Evolutionary conservation across 2,888 invertebrate genomes (phyloP).

Genomic region (Agrilus cyanescens): DNA sequence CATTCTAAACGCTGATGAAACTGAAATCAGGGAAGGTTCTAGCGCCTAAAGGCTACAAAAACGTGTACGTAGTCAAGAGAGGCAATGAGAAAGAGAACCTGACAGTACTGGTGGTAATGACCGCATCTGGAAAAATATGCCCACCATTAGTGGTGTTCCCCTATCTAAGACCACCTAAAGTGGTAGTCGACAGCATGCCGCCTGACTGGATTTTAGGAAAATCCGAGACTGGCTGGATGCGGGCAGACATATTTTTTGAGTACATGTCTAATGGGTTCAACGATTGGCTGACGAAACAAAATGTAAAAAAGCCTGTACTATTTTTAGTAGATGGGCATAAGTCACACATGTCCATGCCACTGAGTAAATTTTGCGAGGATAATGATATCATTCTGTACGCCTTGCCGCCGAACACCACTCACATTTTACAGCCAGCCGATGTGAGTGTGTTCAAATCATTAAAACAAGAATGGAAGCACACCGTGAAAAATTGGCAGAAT

Average conservation of each 20-base stretch:
- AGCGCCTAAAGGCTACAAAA: conserved; percentile 18
- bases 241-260: conserved; percentile 6
- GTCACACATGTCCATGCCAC: conserved; percentile 3
- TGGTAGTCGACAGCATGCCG: conserved; percentile 20
- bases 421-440: conserved; percentile 21
- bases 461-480: conserved; percentile 21
- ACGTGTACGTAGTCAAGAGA: conserved; percentile 17
- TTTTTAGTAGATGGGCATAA: conserved; percentile 8
- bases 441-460: conserved; percentile 22
- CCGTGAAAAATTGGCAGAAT: conserved; percentile 15
- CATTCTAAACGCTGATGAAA: conserved; percentile 22
- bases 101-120: conserved; percentile 19
- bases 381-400: conserved; percentile 20
- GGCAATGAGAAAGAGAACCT: conserved; percentile 21
- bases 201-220: conserved; percentile 6
- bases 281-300: conserved; percentile 5
- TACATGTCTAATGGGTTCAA: conserved; percentile 5
- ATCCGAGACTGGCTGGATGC: conserved; percentile 8
- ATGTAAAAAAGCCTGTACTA: conserved; percentile 10
- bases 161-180: conserved; percentile 13
- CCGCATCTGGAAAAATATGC: conserved; percentile 16
- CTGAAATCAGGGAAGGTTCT: conserved; percentile 21
- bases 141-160: too few species aligned
- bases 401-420: conserved; percentile 17
- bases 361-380: conserved; percentile 5